Conservation (phyloP, 2,797 vertebrate genomes). For the Saxicola maurus region DNA sequence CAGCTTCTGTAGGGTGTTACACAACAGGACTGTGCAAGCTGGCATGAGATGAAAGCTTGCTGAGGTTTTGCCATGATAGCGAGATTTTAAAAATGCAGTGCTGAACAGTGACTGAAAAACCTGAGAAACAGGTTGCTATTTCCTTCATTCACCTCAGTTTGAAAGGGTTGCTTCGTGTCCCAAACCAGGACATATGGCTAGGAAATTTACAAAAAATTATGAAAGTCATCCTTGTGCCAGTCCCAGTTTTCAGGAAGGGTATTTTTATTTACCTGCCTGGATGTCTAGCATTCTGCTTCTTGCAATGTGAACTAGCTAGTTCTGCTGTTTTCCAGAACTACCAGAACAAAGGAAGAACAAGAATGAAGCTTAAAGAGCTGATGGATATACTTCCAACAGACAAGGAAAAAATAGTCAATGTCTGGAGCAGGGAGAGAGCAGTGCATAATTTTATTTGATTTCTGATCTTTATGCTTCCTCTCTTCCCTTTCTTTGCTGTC, state of each 20-base stretch:
- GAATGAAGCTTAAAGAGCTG: neutral
- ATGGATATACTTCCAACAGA: neutral
- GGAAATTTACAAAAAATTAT: neutral
- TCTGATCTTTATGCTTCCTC: neutral
- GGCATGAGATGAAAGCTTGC: neutral
- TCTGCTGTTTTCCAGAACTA: neutral
- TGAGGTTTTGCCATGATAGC: neutral
- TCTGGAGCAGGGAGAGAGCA: neutral
- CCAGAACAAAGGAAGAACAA: neutral
- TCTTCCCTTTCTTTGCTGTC: neutral
- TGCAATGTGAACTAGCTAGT: neutral
- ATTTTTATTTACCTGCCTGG: neutral
- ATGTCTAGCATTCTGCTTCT: neutral
- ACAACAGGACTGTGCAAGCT: neutral
- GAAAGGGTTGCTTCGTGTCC: neutral
- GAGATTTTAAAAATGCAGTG: neutral
- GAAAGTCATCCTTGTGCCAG: neutral
- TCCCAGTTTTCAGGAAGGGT: neutral
- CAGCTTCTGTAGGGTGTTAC: neutral
- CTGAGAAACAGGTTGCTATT: neutral
- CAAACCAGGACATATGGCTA: neutral
- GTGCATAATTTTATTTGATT: neutral
- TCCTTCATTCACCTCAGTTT: neutral
- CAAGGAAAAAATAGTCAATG: neutral
- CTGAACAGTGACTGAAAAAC: neutral